A percentile compares a stretch with the other conserved stretches of the same genome.
phyloP scores from a whole-genome alignment of 2,797 vertebrate species.

The Oreochromis grahami region DNA sequence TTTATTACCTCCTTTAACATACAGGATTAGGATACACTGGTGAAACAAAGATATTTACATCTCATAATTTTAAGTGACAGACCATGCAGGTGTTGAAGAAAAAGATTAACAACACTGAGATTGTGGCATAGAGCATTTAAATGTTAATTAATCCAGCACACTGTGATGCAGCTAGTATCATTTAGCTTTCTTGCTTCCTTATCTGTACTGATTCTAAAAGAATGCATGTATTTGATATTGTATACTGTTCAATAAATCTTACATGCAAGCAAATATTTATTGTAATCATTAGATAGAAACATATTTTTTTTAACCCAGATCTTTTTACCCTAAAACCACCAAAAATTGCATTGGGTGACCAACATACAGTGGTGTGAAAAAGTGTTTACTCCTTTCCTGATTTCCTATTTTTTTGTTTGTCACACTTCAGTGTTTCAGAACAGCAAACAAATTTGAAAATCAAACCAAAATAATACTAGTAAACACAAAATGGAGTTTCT shows the following conservation, averaged over 20 bases:
- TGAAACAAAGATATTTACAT: rapidly evolving
- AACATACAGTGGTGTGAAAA: rapidly evolving
- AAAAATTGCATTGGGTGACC: rapidly evolving
- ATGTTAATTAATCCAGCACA: neutral
- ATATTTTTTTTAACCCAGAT: rapidly evolving
- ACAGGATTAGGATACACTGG: neutral
- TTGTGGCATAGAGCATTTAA: neutral
- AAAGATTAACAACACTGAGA: neutral
- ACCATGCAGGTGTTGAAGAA: rapidly evolving
- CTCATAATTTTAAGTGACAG: neutral
- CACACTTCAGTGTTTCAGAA: rapidly evolving
- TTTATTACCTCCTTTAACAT: neutral
- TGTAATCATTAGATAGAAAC: neutral
- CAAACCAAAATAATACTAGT: neutral
- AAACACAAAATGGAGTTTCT: rapidly evolving
- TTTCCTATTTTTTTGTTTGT: rapidly evolving
- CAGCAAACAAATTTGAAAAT: rapidly evolving
- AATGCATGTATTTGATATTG: neutral
- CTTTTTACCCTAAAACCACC: neutral
- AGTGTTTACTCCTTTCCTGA: neutral
- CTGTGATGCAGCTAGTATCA: no score
- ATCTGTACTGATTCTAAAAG: no score
- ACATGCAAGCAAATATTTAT: rapidly evolving
- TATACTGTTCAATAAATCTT: neutral
- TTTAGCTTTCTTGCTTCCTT: no score